phyloP scores from a whole-genome alignment of 1,140 invertebrate genomes.

The Polypedilum vanderplanki region DNA sequence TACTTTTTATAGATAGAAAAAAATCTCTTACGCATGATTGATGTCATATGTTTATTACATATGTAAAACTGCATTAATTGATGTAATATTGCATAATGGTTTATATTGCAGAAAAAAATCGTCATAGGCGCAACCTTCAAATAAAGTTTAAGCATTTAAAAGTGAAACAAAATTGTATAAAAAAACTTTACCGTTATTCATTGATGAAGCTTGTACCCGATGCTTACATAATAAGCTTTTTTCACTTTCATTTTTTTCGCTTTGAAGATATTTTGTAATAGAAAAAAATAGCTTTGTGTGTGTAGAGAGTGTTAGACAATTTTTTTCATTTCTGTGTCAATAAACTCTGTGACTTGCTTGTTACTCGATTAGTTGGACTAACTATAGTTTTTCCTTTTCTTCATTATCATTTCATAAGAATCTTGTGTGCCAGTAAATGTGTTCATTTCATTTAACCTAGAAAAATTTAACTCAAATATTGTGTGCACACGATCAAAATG shows the following conservation, averaged over 20 bases:
- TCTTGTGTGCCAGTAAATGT: background rate
- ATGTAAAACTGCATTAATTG: background rate
- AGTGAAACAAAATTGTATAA: slow-evolving; percentile 4
- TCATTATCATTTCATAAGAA: slow-evolving; percentile 3
- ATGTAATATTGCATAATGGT: slow-evolving; percentile 11
- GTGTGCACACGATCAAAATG: too few species aligned
- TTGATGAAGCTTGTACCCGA: background rate
- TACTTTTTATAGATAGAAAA: too few species aligned
- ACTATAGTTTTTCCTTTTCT: background rate
- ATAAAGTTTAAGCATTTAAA: background rate
- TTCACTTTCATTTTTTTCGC: slow-evolving; percentile 24
- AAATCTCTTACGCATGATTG: too few species aligned
- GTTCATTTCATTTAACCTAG: slow-evolving; percentile 2
- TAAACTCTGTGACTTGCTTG: slow-evolving; percentile 23
- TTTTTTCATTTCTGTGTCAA: slow-evolving; percentile 25
- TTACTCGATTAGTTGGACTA: background rate
- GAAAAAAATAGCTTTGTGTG: background rate
- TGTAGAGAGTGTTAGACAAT: background rate
- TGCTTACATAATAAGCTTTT: slow-evolving; percentile 9
- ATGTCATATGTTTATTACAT: too few species aligned
- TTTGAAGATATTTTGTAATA: slow-evolving; percentile 25
- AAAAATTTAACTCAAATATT: background rate
- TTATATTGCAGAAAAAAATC: background rate
- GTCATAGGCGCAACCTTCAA: background rate
- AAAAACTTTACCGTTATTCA: slow-evolving; percentile 23